Percentiles rank a stretch among this genome's conserved stretches.
These are phyloP conservation scores for Melinaea menophilus DNA, from an alignment of 2,888 invertebrate genomes.

Conservation along the genomic window DNA sequence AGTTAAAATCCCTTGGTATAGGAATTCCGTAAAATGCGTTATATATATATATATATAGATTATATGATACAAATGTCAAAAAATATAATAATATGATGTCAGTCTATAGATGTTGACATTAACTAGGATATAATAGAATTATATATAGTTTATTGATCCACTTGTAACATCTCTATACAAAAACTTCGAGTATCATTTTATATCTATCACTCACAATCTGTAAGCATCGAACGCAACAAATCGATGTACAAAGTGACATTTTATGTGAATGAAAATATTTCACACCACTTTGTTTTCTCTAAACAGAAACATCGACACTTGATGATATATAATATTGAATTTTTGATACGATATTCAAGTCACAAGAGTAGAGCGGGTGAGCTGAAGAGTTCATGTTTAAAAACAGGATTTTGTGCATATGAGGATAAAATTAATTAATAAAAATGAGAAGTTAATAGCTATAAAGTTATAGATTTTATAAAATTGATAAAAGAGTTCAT, in stretches of 20 bases:
- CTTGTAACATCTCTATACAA: not conserved
- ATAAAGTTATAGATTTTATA: too few species aligned
- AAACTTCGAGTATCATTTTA: slow-evolving; percentile 6
- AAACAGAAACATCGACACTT: slow-evolving; percentile 57
- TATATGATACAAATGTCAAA: too few species aligned
- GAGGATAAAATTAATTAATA: too few species aligned
- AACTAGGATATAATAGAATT: not conserved
- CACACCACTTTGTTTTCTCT: slow-evolving; percentile 54
- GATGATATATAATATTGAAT: slow-evolving; percentile 56
- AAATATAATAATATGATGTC: too few species aligned
- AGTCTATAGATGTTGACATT: not conserved
- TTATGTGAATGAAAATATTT: slow-evolving; percentile 38
- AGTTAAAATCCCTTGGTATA: too few species aligned
- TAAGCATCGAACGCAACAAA: slow-evolving; percentile 39
- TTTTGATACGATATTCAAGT: slow-evolving; percentile 37
- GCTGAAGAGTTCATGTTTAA: not conserved
- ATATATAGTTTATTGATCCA: not conserved
- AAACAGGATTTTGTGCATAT: not conserved
- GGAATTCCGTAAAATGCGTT: too few species aligned
- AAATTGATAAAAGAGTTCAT: too few species aligned
- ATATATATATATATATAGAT: too few species aligned
- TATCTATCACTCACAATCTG: slow-evolving; percentile 20
- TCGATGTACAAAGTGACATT: slow-evolving; percentile 40
- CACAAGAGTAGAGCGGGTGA: slow-evolving; percentile 19
- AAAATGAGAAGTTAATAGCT: too few species aligned